Percentiles rank a stretch among this genome's conserved stretches.
phyloP scores from a whole-genome alignment of 2,113 vertebrate genomes.

The Scomber scombrus region DNA sequence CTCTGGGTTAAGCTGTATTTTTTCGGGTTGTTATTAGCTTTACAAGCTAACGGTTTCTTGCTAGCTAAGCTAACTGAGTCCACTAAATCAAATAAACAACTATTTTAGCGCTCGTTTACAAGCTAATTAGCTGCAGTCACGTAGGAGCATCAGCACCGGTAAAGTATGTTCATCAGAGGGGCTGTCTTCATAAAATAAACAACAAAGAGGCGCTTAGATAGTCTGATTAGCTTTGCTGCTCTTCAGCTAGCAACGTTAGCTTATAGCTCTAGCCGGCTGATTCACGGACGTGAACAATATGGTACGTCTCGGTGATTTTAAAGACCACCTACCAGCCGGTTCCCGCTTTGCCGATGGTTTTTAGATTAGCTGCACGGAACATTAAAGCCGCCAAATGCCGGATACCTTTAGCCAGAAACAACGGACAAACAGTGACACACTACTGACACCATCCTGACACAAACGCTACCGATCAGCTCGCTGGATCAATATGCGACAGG shows the following conservation, averaged over 20 bases:
- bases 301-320: conserved; percentile 54
- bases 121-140: neutral
- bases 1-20: neutral
- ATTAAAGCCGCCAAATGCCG: conserved; percentile 83
- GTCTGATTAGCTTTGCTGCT: conserved; percentile 32
- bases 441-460: conserved; percentile 80
- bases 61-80: conserved; percentile 14
- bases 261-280: conserved; percentile 48
- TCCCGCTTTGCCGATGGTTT: conserved; percentile 86
- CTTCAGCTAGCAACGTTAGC: conserved; percentile 57
- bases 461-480: conserved; percentile 64
- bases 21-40: conserved; percentile 42
- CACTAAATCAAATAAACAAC: neutral
- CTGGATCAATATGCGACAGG: conserved; percentile 61
- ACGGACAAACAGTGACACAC: conserved; percentile 58
- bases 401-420: conserved; percentile 80
- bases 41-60: conserved; percentile 30
- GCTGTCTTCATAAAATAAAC: neutral
- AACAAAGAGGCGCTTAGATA: neutral
- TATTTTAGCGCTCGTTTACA: neutral
- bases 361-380: conserved; percentile 85
- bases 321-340: conserved; percentile 85
- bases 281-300: conserved; percentile 65
- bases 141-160: fast-evolving
- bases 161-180: neutral